A percentile compares a stretch with the other conserved stretches of the same genome.
Evolutionary conservation across 2,113 vertebrate genomes (phyloP).

Genomic region (Hippolais icterina): DNA sequence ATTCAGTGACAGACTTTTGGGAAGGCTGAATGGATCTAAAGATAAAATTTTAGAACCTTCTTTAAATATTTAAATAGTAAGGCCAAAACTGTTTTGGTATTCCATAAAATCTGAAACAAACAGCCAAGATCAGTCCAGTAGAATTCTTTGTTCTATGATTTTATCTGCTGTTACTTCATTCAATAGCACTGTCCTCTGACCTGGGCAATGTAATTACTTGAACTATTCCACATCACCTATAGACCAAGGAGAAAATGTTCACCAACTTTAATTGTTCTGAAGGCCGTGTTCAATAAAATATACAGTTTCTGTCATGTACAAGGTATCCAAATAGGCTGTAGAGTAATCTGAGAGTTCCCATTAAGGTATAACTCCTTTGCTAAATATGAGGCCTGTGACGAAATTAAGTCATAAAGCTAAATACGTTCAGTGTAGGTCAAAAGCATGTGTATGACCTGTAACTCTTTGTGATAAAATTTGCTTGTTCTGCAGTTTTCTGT

Average conservation of each 20-base stretch:
- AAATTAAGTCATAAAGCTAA: background rate
- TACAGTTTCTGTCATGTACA: background rate
- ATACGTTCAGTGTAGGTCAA: background rate
- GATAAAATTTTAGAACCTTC: background rate
- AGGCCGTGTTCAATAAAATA: background rate
- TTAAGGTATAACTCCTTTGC: background rate
- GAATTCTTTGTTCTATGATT: background rate
- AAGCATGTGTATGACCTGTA: accelerated
- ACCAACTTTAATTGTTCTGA: background rate
- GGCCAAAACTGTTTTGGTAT: background rate
- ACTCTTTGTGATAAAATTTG: background rate
- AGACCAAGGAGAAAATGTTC: background rate
- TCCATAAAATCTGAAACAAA: background rate
- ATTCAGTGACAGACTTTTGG: background rate
- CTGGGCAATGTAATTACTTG: background rate
- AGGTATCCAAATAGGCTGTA: background rate
- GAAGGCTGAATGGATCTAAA: background rate
- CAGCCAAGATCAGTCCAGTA: background rate
- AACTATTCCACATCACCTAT: background rate
- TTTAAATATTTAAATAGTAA: background rate
- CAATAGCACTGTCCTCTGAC: background rate
- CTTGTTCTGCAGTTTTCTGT: background rate
- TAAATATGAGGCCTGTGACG: background rate
- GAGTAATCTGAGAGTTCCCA: background rate
- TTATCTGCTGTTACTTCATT: background rate